Base-by-base conservation (phyloP, 2,797 vertebrate genomes). In the Gila robusta region DNA sequence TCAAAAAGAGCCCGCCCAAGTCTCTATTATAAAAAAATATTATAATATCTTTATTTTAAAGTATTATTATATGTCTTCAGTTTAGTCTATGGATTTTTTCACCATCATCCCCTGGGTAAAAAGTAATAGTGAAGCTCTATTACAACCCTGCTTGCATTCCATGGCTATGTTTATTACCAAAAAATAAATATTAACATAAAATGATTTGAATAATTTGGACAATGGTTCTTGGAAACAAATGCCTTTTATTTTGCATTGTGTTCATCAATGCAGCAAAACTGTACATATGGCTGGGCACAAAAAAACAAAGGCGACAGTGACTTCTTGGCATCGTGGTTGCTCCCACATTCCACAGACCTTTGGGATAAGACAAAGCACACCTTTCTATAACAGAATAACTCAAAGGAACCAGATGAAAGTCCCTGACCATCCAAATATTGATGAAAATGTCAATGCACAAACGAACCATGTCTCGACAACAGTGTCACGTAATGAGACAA, bases 221-320 rank as follows among this genome's bases (percentile, higher is more conserved):
- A 78, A 12, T 56, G 56, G 6, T 67, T 89, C n/a, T 91, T 91
- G 91, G 81, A 94, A 94, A 94, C 74, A 85, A 92, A 92, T 90
- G 88, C 91, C 76, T 95, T 94, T 95, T 95, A 86, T 92, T 92
- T 89, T 88, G 64, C 89, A 91, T 90, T 89, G 86, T 91, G 86
- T 90, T 91, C 88, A 91, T 90, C 91, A 89, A 88, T 88, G 85
- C 89, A 91, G 91, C 73, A 91, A 91, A 91, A 91, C 92, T 94
- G 92, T 94, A 95, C 92, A 94, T 93, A 93, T 93, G 92, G 91
- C 93, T 93, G 92, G 90, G 89, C 89, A 94, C 89, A 92, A 89
- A 89, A 91, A 87, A 92, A 93, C 79, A 92, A 92, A 94, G 92
- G 64, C 28, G 41, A 49, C 79, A 80, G 79, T 69, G 62, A 81